Evolutionary conservation across 2,113 vertebrate species (phyloP).

Genomic region (Daboia siamensis): DNA sequence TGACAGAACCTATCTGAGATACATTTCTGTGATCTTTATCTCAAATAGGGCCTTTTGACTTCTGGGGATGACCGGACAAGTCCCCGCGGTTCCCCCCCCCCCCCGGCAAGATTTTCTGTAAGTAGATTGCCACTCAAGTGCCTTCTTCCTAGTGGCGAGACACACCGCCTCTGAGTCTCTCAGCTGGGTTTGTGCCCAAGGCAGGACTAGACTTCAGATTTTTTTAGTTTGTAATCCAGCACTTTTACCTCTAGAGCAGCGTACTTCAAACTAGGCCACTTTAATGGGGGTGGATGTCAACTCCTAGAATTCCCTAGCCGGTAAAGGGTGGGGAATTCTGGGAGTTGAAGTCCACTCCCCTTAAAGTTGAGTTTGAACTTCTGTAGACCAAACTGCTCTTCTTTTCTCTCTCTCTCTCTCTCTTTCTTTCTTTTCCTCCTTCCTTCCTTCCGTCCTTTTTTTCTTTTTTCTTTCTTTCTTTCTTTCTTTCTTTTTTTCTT

Average conservation of each 20-base stretch:
- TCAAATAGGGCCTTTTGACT: not conserved
- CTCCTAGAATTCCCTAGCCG: not conserved
- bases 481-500: too few relatives aligned
- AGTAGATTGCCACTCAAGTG: not conserved
- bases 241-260: not conserved
- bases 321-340: not conserved
- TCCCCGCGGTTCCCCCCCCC: not conserved
- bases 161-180: not conserved
- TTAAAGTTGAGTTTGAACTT: not conserved
- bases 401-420: too few relatives aligned
- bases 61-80: not conserved
- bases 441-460: accelerated
- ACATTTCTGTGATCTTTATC: not conserved
- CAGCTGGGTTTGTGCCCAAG: not conserved
- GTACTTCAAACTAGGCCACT: not conserved
- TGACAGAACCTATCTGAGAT: not conserved
- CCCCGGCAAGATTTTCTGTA: not conserved
- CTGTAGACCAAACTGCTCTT: not conserved
- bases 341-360: not conserved
- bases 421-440: too few relatives aligned
- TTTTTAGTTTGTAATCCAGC: not conserved
- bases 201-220: not conserved
- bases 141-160: not conserved
- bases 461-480: too few relatives aligned
- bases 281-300: not conserved